A percentile compares a stretch with the other conserved stretches of the same genome.
These are phyloP conservation scores for Oryzias celebensis DNA, from an alignment of 2,113 vertebrate species.

Conservation along the genomic window DNA sequence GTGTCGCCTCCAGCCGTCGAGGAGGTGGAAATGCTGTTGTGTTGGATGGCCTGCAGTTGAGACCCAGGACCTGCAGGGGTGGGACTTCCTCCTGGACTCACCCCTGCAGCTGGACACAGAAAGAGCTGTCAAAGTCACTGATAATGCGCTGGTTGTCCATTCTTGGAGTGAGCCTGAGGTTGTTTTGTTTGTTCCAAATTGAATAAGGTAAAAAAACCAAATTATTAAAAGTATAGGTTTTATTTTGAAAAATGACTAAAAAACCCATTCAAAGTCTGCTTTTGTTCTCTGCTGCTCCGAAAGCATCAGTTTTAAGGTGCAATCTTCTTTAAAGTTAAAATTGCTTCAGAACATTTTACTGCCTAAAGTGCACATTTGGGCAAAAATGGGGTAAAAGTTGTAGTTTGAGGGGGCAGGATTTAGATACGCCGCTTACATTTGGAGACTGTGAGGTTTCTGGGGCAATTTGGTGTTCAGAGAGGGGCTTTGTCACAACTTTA, in stretches of 20 bases:
- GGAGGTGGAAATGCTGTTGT: conserved; percentile 95
- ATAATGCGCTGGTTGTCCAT: conserved; percentile 8
- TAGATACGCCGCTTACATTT: conserved; percentile 47
- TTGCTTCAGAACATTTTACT: conserved; percentile 19
- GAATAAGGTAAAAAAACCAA: too few relatives aligned
- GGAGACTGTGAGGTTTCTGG: conserved; percentile 10
- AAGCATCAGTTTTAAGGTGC: conserved; percentile 40
- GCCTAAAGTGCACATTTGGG: conserved; percentile 40
- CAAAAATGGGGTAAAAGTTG: conserved; percentile 16
- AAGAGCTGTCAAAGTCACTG: conserved; percentile 64
- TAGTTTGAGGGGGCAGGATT: conserved; percentile 36
- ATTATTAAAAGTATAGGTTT: too few relatives aligned
- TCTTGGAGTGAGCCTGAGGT: conserved; percentile 6
- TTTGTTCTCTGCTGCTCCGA: conserved; percentile 43
- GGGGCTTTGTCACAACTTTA: conserved; percentile 6
- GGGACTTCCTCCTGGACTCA: conserved; percentile 87
- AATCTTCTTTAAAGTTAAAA: conserved; percentile 17
- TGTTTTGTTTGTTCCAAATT: background rate
- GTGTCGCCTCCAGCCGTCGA: conserved; percentile 82
- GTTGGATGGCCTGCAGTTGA: conserved; percentile 90
- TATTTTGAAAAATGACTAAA: conserved; percentile 33
- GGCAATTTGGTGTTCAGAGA: background rate
- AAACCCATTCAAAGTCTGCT: conserved; percentile 33
- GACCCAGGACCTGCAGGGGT: conserved; percentile 80
- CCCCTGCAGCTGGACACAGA: conserved; percentile 85